These are phyloP conservation scores for Bradysia coprophila DNA, from an alignment of 1,140 invertebrate species.

Conservation along the genomic window DNA sequence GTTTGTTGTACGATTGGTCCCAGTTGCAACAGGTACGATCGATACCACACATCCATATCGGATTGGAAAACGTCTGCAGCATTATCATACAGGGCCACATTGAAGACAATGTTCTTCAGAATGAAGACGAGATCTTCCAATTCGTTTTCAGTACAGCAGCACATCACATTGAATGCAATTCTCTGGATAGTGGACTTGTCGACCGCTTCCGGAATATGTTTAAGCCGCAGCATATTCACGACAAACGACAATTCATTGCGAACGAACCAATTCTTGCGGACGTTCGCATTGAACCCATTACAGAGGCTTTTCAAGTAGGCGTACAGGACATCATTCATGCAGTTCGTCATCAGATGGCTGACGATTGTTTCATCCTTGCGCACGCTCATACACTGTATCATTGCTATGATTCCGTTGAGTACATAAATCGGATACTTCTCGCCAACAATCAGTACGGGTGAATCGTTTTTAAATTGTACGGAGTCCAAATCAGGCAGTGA, in stretches of 20 bases:
- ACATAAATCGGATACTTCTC: slow-evolving; percentile 18
- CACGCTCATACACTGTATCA: too few species aligned
- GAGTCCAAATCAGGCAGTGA: slow-evolving; percentile 18
- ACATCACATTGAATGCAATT: slow-evolving; percentile 16
- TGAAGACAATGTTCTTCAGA: slow-evolving; percentile 17
- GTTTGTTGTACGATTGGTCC: slow-evolving; percentile 16
- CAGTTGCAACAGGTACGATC: too few species aligned
- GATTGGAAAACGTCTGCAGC: slow-evolving; percentile 10
- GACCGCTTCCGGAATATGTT: slow-evolving; percentile 13
- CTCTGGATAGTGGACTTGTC: slow-evolving; percentile 11
- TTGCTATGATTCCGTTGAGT: slow-evolving; percentile 14
- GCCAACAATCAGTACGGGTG: slow-evolving; percentile 15
- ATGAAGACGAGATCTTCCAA: slow-evolving; percentile 14
- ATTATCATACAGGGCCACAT: slow-evolving; percentile 4
- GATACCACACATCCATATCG: slow-evolving; percentile 11
- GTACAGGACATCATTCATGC: not conserved
- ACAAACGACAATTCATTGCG: slow-evolving; percentile 14
- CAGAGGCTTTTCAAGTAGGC: not conserved
- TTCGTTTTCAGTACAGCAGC: slow-evolving; percentile 13
- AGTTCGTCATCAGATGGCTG: too few species aligned
- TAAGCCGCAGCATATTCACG: slow-evolving; percentile 13
- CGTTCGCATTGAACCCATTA: not conserved
- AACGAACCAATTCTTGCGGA: not conserved
- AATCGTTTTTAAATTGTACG: slow-evolving; percentile 7
- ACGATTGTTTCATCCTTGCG: too few species aligned